phyloP scores from a whole-genome alignment of 2,888 invertebrate species.

The Blera fallax region DNA sequence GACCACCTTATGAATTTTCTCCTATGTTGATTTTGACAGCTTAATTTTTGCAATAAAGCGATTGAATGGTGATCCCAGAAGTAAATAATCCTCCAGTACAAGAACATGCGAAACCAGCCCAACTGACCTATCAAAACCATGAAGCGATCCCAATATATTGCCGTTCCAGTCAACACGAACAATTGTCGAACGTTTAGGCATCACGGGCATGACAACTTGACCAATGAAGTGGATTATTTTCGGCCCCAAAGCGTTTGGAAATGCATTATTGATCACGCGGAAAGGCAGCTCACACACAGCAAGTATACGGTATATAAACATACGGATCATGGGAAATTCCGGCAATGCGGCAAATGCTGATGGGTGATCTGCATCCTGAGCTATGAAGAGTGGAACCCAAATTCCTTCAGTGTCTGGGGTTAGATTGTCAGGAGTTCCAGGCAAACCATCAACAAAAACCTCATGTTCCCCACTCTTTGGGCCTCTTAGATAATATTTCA shows the following conservation, averaged over 20 bases:
- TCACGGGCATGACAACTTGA: constrained; percentile 79
- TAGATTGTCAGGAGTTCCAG: constrained; percentile 83
- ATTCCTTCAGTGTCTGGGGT: constrained; percentile 86
- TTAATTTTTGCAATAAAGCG: constrained; percentile 86
- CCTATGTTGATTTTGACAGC: constrained; percentile 79
- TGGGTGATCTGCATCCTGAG: constrained; percentile 84
- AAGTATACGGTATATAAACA: constrained; percentile 85
- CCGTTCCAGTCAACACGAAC: constrained; percentile 88
- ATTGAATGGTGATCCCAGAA: constrained; percentile 88
- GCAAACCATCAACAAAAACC: constrained; percentile 90
- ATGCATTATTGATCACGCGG: constrained; percentile 84
- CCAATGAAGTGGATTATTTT: constrained; percentile 87
- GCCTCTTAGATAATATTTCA: constrained; percentile 91
- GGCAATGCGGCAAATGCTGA: constrained; percentile 83
- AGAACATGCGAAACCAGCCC: constrained; percentile 85
- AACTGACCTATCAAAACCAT: constrained; percentile 84
- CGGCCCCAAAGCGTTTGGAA: constrained; percentile 86
- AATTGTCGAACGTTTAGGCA: constrained; percentile 83
- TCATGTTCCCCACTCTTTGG: constrained; percentile 90
- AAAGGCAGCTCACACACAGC: constrained; percentile 86
- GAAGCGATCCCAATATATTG: constrained; percentile 87
- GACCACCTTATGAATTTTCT: constrained; percentile 78
- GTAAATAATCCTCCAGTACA: constrained; percentile 85
- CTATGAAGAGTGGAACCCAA: constrained; percentile 85
- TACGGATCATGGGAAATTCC: constrained; percentile 86